Base-by-base conservation (phyloP, 37 sponge, comb jelly and placozoan species). In the Trichoplax adhaerens region DNA sequence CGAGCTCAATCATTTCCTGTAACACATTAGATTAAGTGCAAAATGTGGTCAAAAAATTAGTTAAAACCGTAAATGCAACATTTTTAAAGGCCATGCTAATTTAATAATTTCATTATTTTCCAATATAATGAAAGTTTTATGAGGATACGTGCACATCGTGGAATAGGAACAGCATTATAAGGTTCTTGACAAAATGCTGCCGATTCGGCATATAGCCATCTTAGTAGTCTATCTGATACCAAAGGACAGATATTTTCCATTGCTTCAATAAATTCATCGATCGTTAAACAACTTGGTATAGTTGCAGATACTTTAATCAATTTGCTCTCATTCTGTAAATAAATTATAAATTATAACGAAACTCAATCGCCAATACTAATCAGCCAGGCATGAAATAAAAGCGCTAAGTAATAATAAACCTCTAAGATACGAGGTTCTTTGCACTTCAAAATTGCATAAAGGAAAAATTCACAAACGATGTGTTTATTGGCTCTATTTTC, bases 201-300 rank as follows among this genome's bases (percentile, higher is more conserved):
- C 4, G 75, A 47, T 67, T 85, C 83, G 49, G 61, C 7, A 65
- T 60, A 88, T 50, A 88, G 73, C 7, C 69, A 70, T 0, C 65
- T 72, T 4, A 70, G 54, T 2, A 80, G 77, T 48, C 68, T 72
- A 52, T 78, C 76, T 5, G 87, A 62, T 50, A 58, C 57, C n/a
- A 3, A 4, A 2, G 83, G 77, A 0, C 72, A 68, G 0, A 78
- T 58, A 3, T 7, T 12, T 57, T 85, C 87, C 74, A 74, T 46
- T 0, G 78, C 83, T 73, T 85, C 82, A 1, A 66, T 64, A 71
- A 85, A 88, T 83, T 88, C 89, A 8, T 62, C 60, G 69, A 82
- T 82, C 58, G 73, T 56, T 79, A 88, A 79, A 68, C 68, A 5
- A 1, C 76, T 83, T 0, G 69, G 50, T 1, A 48, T 54, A 1